Evolutionary conservation across 2,888 invertebrate species (phyloP).

Genomic region (Melanchra persicariae): DNA sequence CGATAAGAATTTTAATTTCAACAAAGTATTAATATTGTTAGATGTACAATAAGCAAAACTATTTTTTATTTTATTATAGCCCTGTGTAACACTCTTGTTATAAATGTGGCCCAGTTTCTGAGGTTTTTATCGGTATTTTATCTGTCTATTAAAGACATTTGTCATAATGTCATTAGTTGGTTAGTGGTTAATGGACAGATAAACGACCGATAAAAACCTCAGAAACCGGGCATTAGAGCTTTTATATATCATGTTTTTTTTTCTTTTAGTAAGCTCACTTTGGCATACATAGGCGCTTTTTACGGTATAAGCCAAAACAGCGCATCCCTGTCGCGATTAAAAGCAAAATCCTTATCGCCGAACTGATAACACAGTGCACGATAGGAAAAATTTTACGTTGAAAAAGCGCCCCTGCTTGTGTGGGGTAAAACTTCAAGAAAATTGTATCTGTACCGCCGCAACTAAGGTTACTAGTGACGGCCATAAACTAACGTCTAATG

Average conservation of each 20-base stretch:
- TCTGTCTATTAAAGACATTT: no score
- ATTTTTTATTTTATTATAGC: slow-evolving; percentile 8
- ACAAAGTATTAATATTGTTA: slow-evolving; percentile 42
- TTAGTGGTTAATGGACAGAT: no score
- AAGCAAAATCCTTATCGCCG: background rate
- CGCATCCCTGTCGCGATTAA: background rate
- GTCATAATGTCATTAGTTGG: no score
- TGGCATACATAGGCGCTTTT: background rate
- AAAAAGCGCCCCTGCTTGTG: background rate
- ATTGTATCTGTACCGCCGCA: background rate
- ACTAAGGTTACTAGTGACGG: background rate
- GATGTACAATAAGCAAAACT: slow-evolving; percentile 8
- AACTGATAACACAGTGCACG: background rate
- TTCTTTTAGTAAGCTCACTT: background rate
- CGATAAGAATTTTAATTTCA: slow-evolving; percentile 27
- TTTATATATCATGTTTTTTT: background rate
- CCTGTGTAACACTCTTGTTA: background rate
- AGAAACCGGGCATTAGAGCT: no score
- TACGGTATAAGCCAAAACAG: background rate
- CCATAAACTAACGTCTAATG: background rate
- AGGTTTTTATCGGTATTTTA: no score
- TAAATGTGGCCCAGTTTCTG: background rate
- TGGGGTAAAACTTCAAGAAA: background rate
- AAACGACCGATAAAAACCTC: no score
- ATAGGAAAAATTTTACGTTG: background rate